Base-by-base conservation (phyloP, 53 echinoderm and acorn worm genomes). In the Stichopus horrens region DNA sequence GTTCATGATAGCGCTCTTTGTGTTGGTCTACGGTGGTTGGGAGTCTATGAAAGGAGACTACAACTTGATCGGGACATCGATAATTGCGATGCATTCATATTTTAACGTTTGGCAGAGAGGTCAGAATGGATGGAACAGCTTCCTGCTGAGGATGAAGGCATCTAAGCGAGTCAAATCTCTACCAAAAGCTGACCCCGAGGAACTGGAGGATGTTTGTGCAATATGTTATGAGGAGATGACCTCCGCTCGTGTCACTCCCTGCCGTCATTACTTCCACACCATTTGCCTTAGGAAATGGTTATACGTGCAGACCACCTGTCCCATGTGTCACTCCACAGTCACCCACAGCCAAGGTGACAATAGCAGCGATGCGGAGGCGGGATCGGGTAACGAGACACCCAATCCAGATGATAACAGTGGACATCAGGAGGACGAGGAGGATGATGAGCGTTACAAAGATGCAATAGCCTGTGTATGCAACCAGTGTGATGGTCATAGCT, bases 201-300 rank as follows among this genome's bases (percentile, higher is more conserved):
- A 99, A 81, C 89, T 99, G 21, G 86, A 93, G 18, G 99, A 99
- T 71, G 91, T 99, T 65, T 99, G 99, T 89, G 93, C 96, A 79
- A 99, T 99, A 71, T 99, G 99, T 76, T 99, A 96, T 58, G 95
- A 99, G 89, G 91, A 93, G 74, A 94, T 99, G 96, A 88, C 74
- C 21, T 87, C 86, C 4, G 96, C 96, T 21, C 73, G 96, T 53
- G 90, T 98, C 56, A 96, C 95, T 18, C 98, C 98, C 6, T 98
- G 98, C 92, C 60, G 85, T 16, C 99, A 99, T 87, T 93, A 89
- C 87, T 99, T 99, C 74, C 99, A 99, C 90, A 92, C 88, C 4
- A 74, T 92, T 57, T 97, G 98, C 75, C 86, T 97, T 68, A 91
- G 94, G 7, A 94, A 94, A 80, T 99, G 99, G 99, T 83, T 99